Base-by-base conservation (phyloP, 2,888 invertebrate genomes). In the Pycnomerus fuliginosus region DNA sequence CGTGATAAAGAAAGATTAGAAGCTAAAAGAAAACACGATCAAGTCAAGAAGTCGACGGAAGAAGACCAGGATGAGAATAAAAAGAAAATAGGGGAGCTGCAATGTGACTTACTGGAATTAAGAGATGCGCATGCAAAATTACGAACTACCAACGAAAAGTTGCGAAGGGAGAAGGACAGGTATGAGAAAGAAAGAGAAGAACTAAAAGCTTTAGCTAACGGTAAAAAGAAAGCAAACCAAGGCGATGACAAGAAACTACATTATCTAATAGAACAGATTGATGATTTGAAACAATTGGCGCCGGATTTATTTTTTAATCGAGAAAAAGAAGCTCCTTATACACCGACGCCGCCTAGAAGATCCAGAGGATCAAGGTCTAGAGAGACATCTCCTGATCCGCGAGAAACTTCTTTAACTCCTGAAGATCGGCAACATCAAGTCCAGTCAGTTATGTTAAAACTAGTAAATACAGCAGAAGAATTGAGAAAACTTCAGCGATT, bases 121-220 rank as follows among this genome's bases (percentile, higher is more conserved):
- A 79, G 93, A 15, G 94, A 94, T 70, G 92, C 92, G 12, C 93
- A 94, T 69, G 92, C 93, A 1, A 93, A 93, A 69, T 71, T 94
- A 51, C 78, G 93, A 41, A 92, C 92, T 2, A 90, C 92, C 16
- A 93, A 92, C 68, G 94, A 94, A 65, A 91, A 93, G 64, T 75
- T 94, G 52, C 79, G 92, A 33, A 78, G 91, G 22, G 94, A 94
- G 70, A 87, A 90, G 49, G 92, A 93, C 64, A 78, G 89, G 1
- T 83, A 87, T 64, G 92, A 92, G 60, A 82, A 84, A 54, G 92
- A 91, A 62, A 78, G 89, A 39, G 87, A 87, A 52, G 76, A 78
- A 36, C 67, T 76, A 37, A 73, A 74, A 44, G 70, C 72, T 35
- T 61, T 74, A 28, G 73, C 77, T 33, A 65, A 72, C 37, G 76